Base-by-base conservation (phyloP, 2,888 invertebrate genomes). In the Rhagonycha lutea region DNA sequence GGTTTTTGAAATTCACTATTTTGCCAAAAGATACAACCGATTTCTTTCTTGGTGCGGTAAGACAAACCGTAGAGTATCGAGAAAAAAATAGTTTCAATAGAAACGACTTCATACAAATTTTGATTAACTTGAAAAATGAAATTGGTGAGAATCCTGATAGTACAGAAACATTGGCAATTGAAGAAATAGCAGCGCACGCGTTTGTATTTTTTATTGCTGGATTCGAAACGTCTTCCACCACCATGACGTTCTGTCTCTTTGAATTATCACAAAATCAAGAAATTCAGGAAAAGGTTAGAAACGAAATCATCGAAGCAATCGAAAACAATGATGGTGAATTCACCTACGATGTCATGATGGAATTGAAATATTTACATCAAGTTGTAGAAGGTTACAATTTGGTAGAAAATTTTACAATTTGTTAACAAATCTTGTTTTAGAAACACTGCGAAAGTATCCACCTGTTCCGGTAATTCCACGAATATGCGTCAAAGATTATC, bases 351-450 rank as follows among this genome's bases (percentile, higher is more conserved):
- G 86, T 88, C 1, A 79, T 90, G 73, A 83, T 84, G 79, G 88
- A 89, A 29, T 87, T 91, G 88, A 83, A 84, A 0, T 91, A 90
- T 81, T 79, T 90, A 73, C 88, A 89, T 68, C 87, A 88, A 81
- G 88, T 89, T 5, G 82, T 90, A 3, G 70, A 82, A 12, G 82
- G 83, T 83, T 89, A 4, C 10, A 14, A 28, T 47, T n/a, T 12
- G 7, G n/a, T n/a, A 7, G 2, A n/a, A 26, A 29, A 70, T 28
- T 61, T 73, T 23, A 26, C 12, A 10, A 10, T 14, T 11, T 28
- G 3, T 28, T 61, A 61, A 28, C 32, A 62, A 69, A 70, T 18
- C 71, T 74, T 61, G 28, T 69, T 83, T 65, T 70, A 84, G 84
- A 85, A 80, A 83, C 84, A 18, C 70, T 85, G n/a, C 72, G 85